phyloP scores from a whole-genome alignment of 2,888 invertebrate species.

The Mimumesa dahlbomi region DNA sequence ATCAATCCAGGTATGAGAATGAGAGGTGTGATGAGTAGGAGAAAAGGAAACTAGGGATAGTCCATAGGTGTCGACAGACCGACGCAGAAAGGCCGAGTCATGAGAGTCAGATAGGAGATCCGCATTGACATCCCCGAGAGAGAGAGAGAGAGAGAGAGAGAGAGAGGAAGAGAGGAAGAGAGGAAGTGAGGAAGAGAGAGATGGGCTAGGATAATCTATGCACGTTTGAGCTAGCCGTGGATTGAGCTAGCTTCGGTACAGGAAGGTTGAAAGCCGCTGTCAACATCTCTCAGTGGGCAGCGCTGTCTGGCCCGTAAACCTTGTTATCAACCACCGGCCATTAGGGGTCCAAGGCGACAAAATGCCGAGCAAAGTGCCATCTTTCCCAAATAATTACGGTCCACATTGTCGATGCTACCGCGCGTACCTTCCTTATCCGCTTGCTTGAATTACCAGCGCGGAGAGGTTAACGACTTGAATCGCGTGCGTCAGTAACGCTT shows the following conservation, averaged over 20 bases:
- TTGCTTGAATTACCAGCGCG: slow-evolving; percentile 58
- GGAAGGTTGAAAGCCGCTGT: slow-evolving; percentile 80
- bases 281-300: slow-evolving; percentile 79
- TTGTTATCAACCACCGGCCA: slow-evolving; percentile 80
- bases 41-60: too few species aligned
- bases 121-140: too few species aligned
- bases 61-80: too few species aligned
- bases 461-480: slow-evolving; percentile 59
- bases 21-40: too few species aligned
- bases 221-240: slow-evolving; percentile 45
- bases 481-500: slow-evolving; percentile 50
- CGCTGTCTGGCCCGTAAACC: slow-evolving; percentile 77
- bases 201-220: too few species aligned
- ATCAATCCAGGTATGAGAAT: too few species aligned
- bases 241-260: slow-evolving; percentile 55
- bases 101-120: too few species aligned
- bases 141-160: too few species aligned
- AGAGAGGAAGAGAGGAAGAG: too few species aligned
- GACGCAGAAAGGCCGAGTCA: too few species aligned
- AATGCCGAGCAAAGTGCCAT: slow-evolving; percentile 80
- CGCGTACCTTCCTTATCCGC: slow-evolving; percentile 63
- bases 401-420: slow-evolving; percentile 72
- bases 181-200: too few species aligned
- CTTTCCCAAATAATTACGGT: slow-evolving; percentile 79
- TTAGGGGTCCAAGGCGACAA: slow-evolving; percentile 80